Evolutionary conservation across 2,113 vertebrate species (phyloP).

Genomic region (Pipra filicauda): DNA sequence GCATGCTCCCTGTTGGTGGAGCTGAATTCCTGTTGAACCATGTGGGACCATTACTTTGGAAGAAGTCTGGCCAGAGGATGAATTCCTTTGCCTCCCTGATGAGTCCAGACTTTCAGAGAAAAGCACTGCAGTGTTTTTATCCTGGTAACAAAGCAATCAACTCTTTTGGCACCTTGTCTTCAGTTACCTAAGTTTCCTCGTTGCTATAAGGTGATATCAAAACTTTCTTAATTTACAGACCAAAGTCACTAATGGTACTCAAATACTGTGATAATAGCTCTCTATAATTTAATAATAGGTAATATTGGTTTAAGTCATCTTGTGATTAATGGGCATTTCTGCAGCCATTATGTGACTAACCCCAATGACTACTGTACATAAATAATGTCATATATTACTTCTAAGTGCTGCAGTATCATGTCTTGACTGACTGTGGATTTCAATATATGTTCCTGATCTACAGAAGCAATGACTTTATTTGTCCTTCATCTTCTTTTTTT

Average conservation of each 20-base stretch:
- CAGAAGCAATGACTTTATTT: background rate
- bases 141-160: background rate
- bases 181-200: background rate
- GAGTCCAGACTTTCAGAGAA: background rate
- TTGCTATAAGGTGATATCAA: background rate
- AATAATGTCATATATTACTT: background rate
- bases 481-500: background rate
- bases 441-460: background rate
- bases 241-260: background rate
- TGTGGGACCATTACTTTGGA: background rate
- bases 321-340: slow-evolving; percentile 5
- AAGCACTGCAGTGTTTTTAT: background rate
- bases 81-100: background rate
- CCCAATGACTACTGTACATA: background rate
- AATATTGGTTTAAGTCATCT: background rate
- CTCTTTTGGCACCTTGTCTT: background rate
- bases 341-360: background rate
- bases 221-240: background rate
- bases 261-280: background rate
- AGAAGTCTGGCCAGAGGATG: background rate
- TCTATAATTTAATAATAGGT: background rate
- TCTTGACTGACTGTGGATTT: background rate
- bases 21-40: background rate
- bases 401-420: background rate
- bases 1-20: fast-evolving